Base-by-base conservation (phyloP, 2,797 vertebrate genomes). In the Enteromius afrohamiltoni region DNA sequence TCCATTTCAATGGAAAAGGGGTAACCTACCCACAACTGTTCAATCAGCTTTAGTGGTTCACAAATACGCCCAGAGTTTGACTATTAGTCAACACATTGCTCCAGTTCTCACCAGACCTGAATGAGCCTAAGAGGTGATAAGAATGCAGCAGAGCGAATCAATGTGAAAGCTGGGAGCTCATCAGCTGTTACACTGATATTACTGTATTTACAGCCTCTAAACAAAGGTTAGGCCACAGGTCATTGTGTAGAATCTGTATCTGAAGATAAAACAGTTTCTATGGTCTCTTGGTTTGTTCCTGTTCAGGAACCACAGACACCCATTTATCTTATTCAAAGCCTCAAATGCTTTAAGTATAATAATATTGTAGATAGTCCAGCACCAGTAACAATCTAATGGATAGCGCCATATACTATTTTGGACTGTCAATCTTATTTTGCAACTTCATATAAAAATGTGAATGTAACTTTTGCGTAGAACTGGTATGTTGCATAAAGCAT, bases 91-190 rank as follows among this genome's bases (percentile, higher is more conserved):
- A 53, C 47, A 10, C 49, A 55, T 77, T 68, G 62, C 40, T 58
- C 68, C 19, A 77, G 10, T 60, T 77, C 37, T 31, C 23, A 45
- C 9, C 8, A 19, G 74, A 65, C 42, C 21, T 83, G 37, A 68
- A 75, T 74, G 31, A 67, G 70, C 60, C 60, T 75, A 67, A 29
- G 23, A 58, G 21, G 29, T 68, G 11, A 42, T 67, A 21, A 82
- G 73, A 83, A 83, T 83, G 73, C 49, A 45, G 81, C 23, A 67
- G 73, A 77, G 34, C 73, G 55, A 47, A 47, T 83, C 62, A 23
- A 2, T 77, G 73, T 29, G 23, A 82, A 75, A 82, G 49, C 73
- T 68, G 34, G 73, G 60, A 55, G 71, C 31, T 42, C 3, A 13
- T 31, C 47, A 10, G 80, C 71, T 67, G 70, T 76, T 34, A 1